phyloP scores from a whole-genome alignment of 2,888 invertebrate genomes.

The Ephialtes manifestator region DNA sequence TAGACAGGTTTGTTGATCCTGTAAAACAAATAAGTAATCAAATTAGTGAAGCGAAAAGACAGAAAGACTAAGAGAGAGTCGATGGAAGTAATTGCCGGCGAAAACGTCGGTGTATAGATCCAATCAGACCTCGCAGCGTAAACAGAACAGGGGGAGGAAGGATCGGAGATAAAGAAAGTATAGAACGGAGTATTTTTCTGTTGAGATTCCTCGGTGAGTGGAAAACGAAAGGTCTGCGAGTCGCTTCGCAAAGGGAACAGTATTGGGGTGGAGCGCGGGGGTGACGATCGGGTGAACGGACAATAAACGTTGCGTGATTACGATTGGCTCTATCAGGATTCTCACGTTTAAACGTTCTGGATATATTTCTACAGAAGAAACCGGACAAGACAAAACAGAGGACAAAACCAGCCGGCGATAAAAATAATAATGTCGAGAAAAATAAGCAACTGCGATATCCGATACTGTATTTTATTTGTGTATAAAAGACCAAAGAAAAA shows the following conservation, averaged over 20 bases:
- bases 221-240: conserved; percentile 20
- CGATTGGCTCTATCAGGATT: conserved; percentile 42
- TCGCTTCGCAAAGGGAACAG: conserved; percentile 23
- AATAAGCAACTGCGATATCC: not conserved
- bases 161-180: conserved; percentile 7
- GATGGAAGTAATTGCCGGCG: conserved; percentile 8
- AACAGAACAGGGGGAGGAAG: not conserved
- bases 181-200: conserved; percentile 34
- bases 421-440: not conserved
- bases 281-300: conserved; percentile 45
- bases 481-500: too few relatives aligned
- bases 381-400: not conserved
- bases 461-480: not conserved
- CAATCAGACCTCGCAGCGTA: conserved; percentile 3
- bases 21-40: not conserved
- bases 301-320: conserved; percentile 56
- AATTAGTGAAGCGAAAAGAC: conserved; percentile 12
- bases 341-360: conserved; percentile 10
- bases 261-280: conserved; percentile 8
- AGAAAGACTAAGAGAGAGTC: not conserved
- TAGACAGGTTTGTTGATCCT: not conserved
- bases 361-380: not conserved
- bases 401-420: not conserved
- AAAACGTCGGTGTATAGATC: conserved; percentile 6
- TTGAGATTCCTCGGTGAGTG: conserved; percentile 31